A percentile compares a stretch with the other conserved stretches of the same genome.
Evolutionary conservation across 2,888 invertebrate species (phyloP).

Genomic region (Apoda limacodes): DNA sequence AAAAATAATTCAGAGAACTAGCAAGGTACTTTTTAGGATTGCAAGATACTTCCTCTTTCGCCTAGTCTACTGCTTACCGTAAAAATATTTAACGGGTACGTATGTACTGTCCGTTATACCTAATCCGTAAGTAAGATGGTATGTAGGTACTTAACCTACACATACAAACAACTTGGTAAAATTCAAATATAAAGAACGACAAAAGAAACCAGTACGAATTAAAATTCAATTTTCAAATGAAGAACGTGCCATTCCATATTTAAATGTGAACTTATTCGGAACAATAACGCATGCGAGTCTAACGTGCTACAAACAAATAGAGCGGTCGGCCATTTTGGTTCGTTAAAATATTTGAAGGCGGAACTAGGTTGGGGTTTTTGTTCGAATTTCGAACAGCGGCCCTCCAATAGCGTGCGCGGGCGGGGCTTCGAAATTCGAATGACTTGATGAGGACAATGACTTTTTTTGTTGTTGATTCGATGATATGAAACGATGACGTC

Average conservation of each 20-base stretch:
- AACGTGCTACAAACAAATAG: slow-evolving; percentile 54
- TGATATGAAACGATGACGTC: slow-evolving; percentile 27
- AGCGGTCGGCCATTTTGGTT: slow-evolving; percentile 60
- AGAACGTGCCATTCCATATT: slow-evolving; percentile 26
- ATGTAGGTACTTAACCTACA: too few relatives aligned
- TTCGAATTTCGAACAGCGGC: slow-evolving; percentile 60
- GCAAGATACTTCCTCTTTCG: too few relatives aligned
- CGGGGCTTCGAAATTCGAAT: slow-evolving; percentile 61
- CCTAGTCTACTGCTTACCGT: too few relatives aligned
- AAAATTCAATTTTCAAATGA: slow-evolving; percentile 26
- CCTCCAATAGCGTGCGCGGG: slow-evolving; percentile 65
- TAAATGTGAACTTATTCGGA: slow-evolving; percentile 28
- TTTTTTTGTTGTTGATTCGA: slow-evolving; percentile 29
- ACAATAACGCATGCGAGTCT: slow-evolving; percentile 32
- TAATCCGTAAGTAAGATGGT: too few relatives aligned
- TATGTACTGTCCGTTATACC: too few relatives aligned
- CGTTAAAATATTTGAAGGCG: slow-evolving; percentile 66
- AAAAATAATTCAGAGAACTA: too few relatives aligned
- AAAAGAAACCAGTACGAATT: slow-evolving; percentile 22
- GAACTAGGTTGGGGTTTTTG: slow-evolving; percentile 66
- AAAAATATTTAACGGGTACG: too few relatives aligned
- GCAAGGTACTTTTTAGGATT: too few relatives aligned
- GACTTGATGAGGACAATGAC: slow-evolving; percentile 63
- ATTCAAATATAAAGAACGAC: slow-evolving; percentile 17
- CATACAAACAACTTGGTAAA: too few relatives aligned